Percentiles rank a stretch among this genome's conserved stretches.
Conservation (phyloP, 2,888 invertebrate species). For the Magallana nippona region DNA sequence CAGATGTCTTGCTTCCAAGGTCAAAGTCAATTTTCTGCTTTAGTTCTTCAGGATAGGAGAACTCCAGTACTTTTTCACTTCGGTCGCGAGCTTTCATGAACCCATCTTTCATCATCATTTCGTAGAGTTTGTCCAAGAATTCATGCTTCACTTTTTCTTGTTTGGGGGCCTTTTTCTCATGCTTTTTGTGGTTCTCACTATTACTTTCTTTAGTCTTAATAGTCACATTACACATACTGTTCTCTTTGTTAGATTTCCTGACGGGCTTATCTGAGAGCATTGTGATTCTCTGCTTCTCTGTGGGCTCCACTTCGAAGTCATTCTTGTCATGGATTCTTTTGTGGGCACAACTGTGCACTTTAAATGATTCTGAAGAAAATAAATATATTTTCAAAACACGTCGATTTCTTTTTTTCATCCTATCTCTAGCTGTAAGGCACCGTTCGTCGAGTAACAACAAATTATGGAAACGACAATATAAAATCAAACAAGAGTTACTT, state of each 20-base stretch:
- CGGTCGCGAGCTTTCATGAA: constrained; percentile 37
- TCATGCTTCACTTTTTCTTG: not conserved
- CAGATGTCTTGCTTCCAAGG: constrained; percentile 36
- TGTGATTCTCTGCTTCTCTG: constrained; percentile 23
- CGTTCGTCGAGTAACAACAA: too few relatives aligned
- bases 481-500: too few relatives aligned
- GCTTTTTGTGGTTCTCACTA: constrained; percentile 6
- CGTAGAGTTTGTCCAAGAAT: constrained; percentile 38
- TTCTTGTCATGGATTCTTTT: constrained; percentile 12
- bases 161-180: constrained; percentile 4
- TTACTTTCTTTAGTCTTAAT: constrained; percentile 9
- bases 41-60: constrained; percentile 41
- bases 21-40: constrained; percentile 32
- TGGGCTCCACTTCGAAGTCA: constrained; percentile 16
- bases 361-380: not conserved
- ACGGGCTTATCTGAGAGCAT: not conserved
- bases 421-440: not conserved
- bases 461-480: too few relatives aligned
- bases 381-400: not conserved
- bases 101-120: constrained; percentile 38
- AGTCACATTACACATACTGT: constrained; percentile 13
- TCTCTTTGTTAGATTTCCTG: constrained; percentile 3
- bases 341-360: constrained; percentile 26
- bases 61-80: constrained; percentile 32
- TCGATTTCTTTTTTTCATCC: not conserved